Evolutionary conservation across 2,113 vertebrate genomes (phyloP).

Genomic region (Oryzias melastigma): DNA sequence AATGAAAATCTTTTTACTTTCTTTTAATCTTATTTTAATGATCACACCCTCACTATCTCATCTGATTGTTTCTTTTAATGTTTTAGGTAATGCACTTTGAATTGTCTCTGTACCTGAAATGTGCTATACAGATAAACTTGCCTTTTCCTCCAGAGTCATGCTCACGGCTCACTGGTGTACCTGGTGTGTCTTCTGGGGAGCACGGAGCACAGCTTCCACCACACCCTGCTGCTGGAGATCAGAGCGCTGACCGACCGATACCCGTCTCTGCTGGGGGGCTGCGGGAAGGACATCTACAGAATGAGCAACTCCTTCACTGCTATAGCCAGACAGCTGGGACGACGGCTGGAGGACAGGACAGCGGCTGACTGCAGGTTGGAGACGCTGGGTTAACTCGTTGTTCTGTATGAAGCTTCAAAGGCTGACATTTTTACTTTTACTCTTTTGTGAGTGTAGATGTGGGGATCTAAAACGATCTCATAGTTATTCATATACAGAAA

Average conservation of each 20-base stretch:
- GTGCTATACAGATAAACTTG: no score
- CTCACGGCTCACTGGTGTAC: conserved; percentile 82
- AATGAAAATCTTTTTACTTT: no score
- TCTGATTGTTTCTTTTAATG: no score
- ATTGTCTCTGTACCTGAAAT: no score
- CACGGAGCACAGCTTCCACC: conserved; percentile 90
- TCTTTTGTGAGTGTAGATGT: no score
- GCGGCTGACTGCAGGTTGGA: conserved; percentile 72
- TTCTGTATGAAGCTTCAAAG: not conserved
- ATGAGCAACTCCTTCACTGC: conserved; percentile 94
- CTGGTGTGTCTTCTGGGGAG: conserved; percentile 87
- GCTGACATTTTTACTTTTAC: no score
- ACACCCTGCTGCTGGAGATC: conserved; percentile 89
- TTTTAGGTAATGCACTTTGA: no score
- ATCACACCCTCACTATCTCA: no score
- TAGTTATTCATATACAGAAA: no score
- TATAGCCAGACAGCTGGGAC: conserved; percentile 82
- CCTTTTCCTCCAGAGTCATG: conserved; percentile 72
- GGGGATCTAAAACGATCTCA: no score
- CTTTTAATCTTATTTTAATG: no score
- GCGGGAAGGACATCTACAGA: conserved; percentile 89
- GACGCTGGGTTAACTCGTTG: not conserved
- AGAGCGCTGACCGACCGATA: conserved; percentile 84
- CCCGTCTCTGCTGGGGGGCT: conserved; percentile 79
- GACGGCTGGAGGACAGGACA: conserved; percentile 73